Percentiles rank a stretch among this genome's conserved stretches.
Conservation (phyloP, 2,888 invertebrate genomes). For the Drosophila merina region DNA sequence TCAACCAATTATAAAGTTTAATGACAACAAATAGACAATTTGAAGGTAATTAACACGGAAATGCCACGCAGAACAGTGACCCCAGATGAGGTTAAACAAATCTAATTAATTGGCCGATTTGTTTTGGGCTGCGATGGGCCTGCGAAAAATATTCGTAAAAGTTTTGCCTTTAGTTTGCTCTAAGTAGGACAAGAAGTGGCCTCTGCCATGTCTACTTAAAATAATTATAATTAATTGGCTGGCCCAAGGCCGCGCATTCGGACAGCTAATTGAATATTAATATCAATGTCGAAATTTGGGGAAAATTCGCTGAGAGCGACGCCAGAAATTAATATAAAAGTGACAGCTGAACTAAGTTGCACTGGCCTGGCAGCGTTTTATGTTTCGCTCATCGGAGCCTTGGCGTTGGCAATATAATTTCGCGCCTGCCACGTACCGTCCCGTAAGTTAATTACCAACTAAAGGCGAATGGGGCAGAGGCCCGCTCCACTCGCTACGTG, state of each 20-base stretch:
- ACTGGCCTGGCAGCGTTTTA: neutral
- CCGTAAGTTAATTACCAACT: constrained; percentile 67
- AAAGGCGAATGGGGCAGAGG: constrained; percentile 50
- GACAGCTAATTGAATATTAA: constrained; percentile 73
- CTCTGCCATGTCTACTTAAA: constrained; percentile 43
- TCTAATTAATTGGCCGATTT: constrained; percentile 59
- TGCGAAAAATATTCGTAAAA: constrained; percentile 10
- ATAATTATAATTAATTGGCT: constrained; percentile 52
- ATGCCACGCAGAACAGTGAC: neutral
- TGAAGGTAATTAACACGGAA: constrained; percentile 57
- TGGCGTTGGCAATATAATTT: constrained; percentile 24
- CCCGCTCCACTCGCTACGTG: constrained; percentile 56
- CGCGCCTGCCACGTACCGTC: constrained; percentile 37
- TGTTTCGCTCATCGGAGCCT: neutral
- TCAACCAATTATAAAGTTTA: constrained; percentile 60
- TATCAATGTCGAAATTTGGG: constrained; percentile 67
- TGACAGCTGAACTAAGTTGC: constrained; percentile 48
- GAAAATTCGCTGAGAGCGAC: constrained; percentile 42
- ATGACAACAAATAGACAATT: constrained; percentile 57
- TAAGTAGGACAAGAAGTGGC: constrained; percentile 27
- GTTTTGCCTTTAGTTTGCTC: constrained; percentile 20
- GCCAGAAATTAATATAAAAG: constrained; percentile 63
- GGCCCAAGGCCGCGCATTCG: constrained; percentile 41
- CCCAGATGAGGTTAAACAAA: constrained; percentile 19
- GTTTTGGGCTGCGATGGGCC: neutral